Base-by-base conservation (phyloP, 2,888 invertebrate species). In the Herminia tarsipennalis region DNA sequence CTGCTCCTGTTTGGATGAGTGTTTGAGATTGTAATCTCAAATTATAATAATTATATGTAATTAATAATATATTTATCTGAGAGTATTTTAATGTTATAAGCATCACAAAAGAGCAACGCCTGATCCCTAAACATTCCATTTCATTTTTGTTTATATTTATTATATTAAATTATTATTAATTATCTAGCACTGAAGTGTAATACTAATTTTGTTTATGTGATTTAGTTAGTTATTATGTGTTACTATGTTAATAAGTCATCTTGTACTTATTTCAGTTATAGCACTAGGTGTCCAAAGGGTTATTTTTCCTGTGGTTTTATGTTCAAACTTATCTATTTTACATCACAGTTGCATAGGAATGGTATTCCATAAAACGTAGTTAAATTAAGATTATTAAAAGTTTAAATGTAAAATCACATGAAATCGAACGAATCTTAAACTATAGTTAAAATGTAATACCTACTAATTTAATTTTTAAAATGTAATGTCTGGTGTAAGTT, bases 351-450 rank as follows among this genome's bases (percentile, higher is more conserved):
- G 21, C 38, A 43, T 53, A 61, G 43, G 38, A 56, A 65, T 50
- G 35, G 40, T 62, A 57, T 57, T 60, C 55, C 46, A 47, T 42
- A 56, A 56, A 42, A 57, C 53, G 58, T 70, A 72, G 67, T 54
- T 59, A 35, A 58, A 48, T 57, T 53, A 62, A 51, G 32, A 34
- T 33, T 60, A 53, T 33, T 48, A 38, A 46, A 57, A 57, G 74
- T 78, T 78, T 78, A 73, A 76, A 76, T 75, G 62, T 80, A 77
- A 81, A 81, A 78, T 79, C 80, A 79, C 78, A 76, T 74, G 76
- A 82, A 80, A 75, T 68, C 56, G 57, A 74, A 73, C 59, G 69
- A 75, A 73, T 69, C 60, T 73, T 74, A 70, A 78, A 72, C 58
- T 62, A 64, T 73, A 71, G 53, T 66, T 66, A 70, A 66, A 66